Base-by-base conservation (phyloP, 2,888 invertebrate species). In the Drosophila tripunctata region DNA sequence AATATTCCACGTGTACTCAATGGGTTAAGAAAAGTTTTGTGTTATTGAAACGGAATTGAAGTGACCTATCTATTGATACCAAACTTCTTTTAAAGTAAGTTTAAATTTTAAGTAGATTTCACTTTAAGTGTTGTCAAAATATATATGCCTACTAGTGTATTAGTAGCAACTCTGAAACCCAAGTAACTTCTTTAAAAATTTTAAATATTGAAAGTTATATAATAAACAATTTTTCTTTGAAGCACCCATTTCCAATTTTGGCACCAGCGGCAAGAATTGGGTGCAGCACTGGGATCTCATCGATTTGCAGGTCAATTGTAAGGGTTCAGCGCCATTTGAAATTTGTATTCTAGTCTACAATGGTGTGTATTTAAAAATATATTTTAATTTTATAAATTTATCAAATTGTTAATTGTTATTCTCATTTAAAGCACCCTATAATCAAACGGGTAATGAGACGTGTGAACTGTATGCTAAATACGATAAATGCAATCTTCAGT, bases 271-370 rank as follows among this genome's bases (percentile, higher is more conserved):
- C 0, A 94, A 94, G 56, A 95, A 95, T 85, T 97, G 97, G 96
- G 92, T 97, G 27, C 94, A 96, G 78, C 96, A 95, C 64, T 96
- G 96, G 27, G 96, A 96, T 54, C 92, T 96, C 41, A 90, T 97
- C 21, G 93, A 94, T 55, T 90, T 97, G 6, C 92, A 93, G 70
- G 93, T 96, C 2, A 93, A 93, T 33, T 97, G 96, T 83, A 93
- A 93, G 22, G 97, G 97, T 0, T 95, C 96, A 0, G 93, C 93
- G 0, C 95, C 95, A 0, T 95, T 95, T 82, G 84, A 93, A 41
- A 95, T 95, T 88, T 97, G 97, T 86, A 92, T 94, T 38, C 89
- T 93, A 47, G 94, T 94, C 78, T 93, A 93, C 63, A 88, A 91
- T 22, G 96, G 96, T 57, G 87, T 43, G 66, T 62, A 22, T 33